Percentiles rank a stretch among this genome's conserved stretches.
Evolutionary conservation across 2,113 vertebrate genomes (phyloP).

Genomic region (Cyanoramphus novaezelandiae): DNA sequence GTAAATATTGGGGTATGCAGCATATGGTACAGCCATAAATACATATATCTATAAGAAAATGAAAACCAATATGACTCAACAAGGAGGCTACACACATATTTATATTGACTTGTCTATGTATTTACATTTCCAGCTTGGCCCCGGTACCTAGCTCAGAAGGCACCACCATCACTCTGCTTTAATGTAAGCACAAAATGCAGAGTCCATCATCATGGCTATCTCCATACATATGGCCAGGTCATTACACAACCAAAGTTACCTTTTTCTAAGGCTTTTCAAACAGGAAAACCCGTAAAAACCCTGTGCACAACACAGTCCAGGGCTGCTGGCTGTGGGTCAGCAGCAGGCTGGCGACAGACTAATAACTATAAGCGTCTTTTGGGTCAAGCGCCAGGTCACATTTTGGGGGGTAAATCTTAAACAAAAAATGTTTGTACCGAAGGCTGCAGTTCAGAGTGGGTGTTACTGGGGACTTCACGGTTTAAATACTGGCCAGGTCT

Average conservation of each 20-base stretch:
- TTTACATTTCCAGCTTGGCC: not conserved
- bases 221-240: not conserved
- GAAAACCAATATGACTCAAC: not conserved
- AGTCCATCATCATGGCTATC: not conserved
- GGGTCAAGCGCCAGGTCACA: not conserved
- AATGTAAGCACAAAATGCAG: not conserved
- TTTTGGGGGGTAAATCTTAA: constrained; percentile 11
- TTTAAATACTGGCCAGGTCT: not conserved
- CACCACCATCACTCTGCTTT: not conserved
- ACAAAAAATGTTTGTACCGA: not conserved
- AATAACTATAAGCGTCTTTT: not conserved
- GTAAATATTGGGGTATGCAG: not conserved
- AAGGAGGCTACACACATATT: not conserved
- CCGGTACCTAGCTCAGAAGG: not conserved
- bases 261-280: not conserved
- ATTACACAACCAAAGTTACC: not conserved
- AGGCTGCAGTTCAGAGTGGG: not conserved
- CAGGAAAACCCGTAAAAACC: not conserved
- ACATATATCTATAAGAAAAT: not conserved
- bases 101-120: not conserved
- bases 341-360: not conserved
- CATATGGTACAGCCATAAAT: not conserved
- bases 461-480: not conserved
- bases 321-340: not conserved
- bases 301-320: not conserved